phyloP scores from a whole-genome alignment of 2,888 invertebrate species.

The Rambutsinella grinnellia region DNA sequence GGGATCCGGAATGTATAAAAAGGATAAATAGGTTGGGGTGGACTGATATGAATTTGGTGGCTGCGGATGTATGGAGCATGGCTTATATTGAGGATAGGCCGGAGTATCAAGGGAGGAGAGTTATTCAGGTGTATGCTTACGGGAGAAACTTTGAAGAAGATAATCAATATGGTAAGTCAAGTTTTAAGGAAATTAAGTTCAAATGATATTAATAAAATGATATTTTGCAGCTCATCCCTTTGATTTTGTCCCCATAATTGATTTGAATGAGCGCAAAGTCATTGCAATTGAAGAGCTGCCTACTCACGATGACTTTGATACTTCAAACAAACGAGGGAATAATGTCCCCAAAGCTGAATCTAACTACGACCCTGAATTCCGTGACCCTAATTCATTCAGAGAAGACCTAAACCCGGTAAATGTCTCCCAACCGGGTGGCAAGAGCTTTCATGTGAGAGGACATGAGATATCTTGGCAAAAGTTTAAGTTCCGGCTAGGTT shows the following conservation, averaged over 20 bases:
- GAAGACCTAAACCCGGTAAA: slow-evolving; percentile 35
- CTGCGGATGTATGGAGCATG: slow-evolving; percentile 2
- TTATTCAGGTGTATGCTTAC: slow-evolving; percentile 21
- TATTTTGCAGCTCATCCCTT: slow-evolving; percentile 48
- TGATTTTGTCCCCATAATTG: slow-evolving; percentile 39
- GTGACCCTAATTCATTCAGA: slow-evolving; percentile 22
- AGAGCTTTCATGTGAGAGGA: slow-evolving; percentile 24
- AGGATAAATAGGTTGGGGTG: slow-evolving; percentile 19
- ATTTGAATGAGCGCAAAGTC: slow-evolving; percentile 16
- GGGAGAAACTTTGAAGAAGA: slow-evolving; percentile 32
- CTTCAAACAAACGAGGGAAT: slow-evolving; percentile 22
- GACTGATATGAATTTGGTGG: slow-evolving; percentile 20
- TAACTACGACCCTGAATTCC: slow-evolving; percentile 21
- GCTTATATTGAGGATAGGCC: slow-evolving; percentile 5
- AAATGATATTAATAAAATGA: too few relatives aligned
- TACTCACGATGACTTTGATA: slow-evolving; percentile 34
- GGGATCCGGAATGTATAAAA: slow-evolving; percentile 8
- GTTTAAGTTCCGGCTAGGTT: too few relatives aligned
- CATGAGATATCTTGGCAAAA: slow-evolving; percentile 49
- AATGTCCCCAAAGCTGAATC: slow-evolving; percentile 8
- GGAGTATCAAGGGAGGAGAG: neutral
- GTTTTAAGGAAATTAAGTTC: too few relatives aligned
- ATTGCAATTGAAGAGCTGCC: slow-evolving; percentile 44
- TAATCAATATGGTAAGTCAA: slow-evolving; percentile 42
- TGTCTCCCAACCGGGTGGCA: slow-evolving; percentile 9